These are phyloP conservation scores for Drosophila basisetae DNA, from an alignment of 2,888 invertebrate genomes.

Conservation along the genomic window DNA sequence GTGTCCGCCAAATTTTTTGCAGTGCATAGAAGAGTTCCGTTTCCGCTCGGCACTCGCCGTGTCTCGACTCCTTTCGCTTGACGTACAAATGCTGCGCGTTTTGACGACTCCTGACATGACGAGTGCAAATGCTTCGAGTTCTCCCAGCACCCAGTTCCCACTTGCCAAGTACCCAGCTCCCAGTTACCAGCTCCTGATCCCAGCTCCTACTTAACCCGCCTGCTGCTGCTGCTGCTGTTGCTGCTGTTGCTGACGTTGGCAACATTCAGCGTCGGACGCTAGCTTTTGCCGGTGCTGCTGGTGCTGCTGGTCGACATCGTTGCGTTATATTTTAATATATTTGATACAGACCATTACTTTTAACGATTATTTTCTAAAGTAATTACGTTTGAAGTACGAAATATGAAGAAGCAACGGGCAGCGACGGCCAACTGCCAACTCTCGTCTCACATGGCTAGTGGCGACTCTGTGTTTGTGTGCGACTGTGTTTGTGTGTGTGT, in stretches of 20 bases:
- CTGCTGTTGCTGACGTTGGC: conserved; percentile 64
- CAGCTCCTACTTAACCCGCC: not conserved
- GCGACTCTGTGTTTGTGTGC: not conserved
- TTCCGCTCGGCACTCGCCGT: conserved; percentile 1
- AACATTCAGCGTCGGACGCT: conserved; percentile 35
- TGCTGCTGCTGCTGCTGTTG: conserved; percentile 2
- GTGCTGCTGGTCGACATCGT: conserved; percentile 49
- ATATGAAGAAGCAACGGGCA: conserved; percentile 75
- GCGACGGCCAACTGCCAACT: conserved; percentile 39
- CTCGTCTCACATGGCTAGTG: conserved; percentile 58
- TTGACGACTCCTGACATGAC: conserved; percentile 80
- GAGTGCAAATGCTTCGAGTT: conserved; percentile 62
- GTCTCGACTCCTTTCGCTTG: conserved; percentile 56
- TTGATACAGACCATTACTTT: conserved; percentile 85
- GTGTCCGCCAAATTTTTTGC: not conserved
- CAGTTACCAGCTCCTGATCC: not conserved
- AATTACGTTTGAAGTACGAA: conserved; percentile 83
- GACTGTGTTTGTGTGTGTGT: not conserved
- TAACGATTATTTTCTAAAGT: conserved; percentile 85
- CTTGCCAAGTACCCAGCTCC: not conserved
- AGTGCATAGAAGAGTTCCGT: conserved; percentile 1
- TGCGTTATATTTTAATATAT: conserved; percentile 84
- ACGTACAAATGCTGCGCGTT: conserved; percentile 65
- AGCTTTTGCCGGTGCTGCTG: conserved; percentile 9
- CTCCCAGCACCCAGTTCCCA: not conserved